Percentiles rank a stretch among this genome's conserved stretches.
Conservation (phyloP, 2,797 vertebrate genomes). For the Gastrophryne carolinensis region DNA sequence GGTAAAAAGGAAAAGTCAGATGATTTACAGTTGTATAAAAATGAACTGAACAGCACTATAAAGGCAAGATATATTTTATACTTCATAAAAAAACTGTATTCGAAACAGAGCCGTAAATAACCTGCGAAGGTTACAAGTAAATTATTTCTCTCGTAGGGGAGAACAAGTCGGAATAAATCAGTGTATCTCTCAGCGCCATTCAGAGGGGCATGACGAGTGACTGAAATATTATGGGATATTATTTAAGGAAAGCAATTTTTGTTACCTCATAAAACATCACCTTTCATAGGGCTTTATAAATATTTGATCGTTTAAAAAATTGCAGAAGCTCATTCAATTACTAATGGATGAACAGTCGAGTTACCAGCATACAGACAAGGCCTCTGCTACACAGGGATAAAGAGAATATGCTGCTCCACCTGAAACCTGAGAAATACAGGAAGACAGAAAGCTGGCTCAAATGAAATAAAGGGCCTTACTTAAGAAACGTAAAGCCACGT, state of each 20-base stretch:
- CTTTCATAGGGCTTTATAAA: constrained; percentile 46
- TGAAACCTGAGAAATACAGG: not conserved
- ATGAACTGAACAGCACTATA: not conserved
- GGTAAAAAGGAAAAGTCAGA: not conserved
- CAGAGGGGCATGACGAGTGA: constrained; percentile 10
- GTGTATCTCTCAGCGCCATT: not conserved
- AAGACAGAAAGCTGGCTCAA: not conserved
- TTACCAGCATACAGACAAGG: not conserved
- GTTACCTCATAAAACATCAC: constrained; percentile 47
- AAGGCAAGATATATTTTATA: not conserved
- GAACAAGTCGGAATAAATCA: constrained; percentile 29
- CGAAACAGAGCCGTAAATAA: constrained; percentile 3
- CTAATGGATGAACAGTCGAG: constrained; percentile 28
- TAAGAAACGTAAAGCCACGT: no score
- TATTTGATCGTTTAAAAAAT: constrained; percentile 42
- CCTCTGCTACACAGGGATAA: not conserved
- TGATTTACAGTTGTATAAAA: not conserved
- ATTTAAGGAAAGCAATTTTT: constrained; percentile 48
- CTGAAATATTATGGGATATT: constrained; percentile 45
- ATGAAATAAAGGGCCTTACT: no score
- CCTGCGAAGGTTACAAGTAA: constrained; percentile 3
- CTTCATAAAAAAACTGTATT: constrained; percentile 1
- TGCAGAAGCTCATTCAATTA: constrained; percentile 23
- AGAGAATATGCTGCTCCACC: not conserved
- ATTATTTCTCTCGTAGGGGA: constrained; percentile 7